Percentiles rank a stretch among this genome's conserved stretches.
These are phyloP conservation scores for Telmatherina bonti DNA, from an alignment of 2,797 vertebrate genomes.

Conservation along the genomic window DNA sequence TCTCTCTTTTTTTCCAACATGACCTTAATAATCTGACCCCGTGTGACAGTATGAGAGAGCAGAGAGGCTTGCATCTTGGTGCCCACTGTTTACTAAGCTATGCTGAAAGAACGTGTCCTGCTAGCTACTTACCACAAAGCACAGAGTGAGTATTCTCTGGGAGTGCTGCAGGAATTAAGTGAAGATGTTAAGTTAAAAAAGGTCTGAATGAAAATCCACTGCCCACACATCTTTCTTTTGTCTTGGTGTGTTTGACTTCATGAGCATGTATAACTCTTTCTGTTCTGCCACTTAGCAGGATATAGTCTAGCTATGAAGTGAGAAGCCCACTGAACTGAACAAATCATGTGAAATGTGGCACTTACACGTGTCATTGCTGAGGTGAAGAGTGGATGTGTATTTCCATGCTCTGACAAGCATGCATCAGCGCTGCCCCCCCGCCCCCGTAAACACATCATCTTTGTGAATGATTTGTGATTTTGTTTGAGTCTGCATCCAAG, in stretches of 20 bases:
- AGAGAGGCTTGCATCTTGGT: slow-evolving; percentile 37
- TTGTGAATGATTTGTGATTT: slow-evolving; percentile 6
- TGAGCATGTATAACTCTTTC: slow-evolving; percentile 5
- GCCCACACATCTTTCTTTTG: slow-evolving; percentile 9
- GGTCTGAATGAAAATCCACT: slow-evolving; percentile 21
- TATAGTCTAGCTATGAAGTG: background rate
- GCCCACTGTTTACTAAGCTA: slow-evolving; percentile 24
- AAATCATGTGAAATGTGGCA: slow-evolving; percentile 27
- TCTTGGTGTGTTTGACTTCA: slow-evolving; percentile 11
- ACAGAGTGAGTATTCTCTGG: slow-evolving; percentile 7
- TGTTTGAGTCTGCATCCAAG: slow-evolving; percentile 2
- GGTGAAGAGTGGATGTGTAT: slow-evolving; percentile 1
- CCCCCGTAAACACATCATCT: slow-evolving; percentile 16
- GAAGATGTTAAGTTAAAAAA: slow-evolving; percentile 21
- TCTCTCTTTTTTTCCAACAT: slow-evolving; percentile 56
- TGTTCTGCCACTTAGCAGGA: slow-evolving; percentile 15
- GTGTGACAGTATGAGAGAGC: slow-evolving; percentile 53
- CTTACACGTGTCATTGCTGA: slow-evolving; percentile 19
- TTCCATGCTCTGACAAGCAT: background rate
- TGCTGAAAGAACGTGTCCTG: slow-evolving; percentile 40
- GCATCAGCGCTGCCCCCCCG: slow-evolving; percentile 14
- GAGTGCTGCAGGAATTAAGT: slow-evolving; percentile 28
- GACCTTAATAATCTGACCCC: slow-evolving; percentile 67
- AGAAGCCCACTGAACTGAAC: slow-evolving; percentile 32
- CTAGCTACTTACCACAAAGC: slow-evolving; percentile 26